These are phyloP conservation scores for Drosophila paulistorum DNA, from an alignment of 1,140 invertebrate genomes.

Conservation along the genomic window DNA sequence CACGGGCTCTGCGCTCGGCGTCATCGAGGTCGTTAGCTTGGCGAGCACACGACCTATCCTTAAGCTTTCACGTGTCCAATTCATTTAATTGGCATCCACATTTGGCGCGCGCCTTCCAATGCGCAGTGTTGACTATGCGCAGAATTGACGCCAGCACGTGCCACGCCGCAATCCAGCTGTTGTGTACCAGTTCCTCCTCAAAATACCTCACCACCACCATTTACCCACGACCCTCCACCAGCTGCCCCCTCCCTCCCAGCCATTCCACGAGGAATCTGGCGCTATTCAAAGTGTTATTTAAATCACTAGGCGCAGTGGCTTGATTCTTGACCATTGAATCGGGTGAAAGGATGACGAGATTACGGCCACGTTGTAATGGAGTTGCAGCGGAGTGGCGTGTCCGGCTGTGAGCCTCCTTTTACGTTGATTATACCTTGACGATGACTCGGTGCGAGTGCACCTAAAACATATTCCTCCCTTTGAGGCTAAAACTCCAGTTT, in stretches of 20 bases:
- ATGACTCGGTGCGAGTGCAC: slow-evolving; percentile 36
- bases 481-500: slow-evolving; percentile 29
- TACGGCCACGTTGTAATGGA: not conserved
- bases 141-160: slow-evolving; percentile 63
- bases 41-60: slow-evolving; percentile 66
- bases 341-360: slow-evolving; percentile 24
- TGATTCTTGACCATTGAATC: slow-evolving; percentile 63
- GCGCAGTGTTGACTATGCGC: slow-evolving; percentile 73
- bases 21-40: slow-evolving; percentile 29
- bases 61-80: slow-evolving; percentile 52
- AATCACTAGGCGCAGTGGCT: slow-evolving; percentile 63
- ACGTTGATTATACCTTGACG: not conserved
- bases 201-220: slow-evolving; percentile 20
- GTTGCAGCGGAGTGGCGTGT: not conserved
- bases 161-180: slow-evolving; percentile 70
- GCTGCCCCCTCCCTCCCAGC: not conserved
- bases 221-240: not conserved
- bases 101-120: slow-evolving; percentile 46
- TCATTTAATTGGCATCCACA: slow-evolving; percentile 50
- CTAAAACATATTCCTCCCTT: not conserved
- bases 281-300: slow-evolving; percentile 48
- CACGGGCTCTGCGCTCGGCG: not conserved
- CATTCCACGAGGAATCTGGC: not conserved
- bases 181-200: slow-evolving; percentile 43
- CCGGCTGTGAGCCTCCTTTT: not conserved